Conservation (phyloP, 2,888 invertebrate species). For the Latheticus oryzae region DNA sequence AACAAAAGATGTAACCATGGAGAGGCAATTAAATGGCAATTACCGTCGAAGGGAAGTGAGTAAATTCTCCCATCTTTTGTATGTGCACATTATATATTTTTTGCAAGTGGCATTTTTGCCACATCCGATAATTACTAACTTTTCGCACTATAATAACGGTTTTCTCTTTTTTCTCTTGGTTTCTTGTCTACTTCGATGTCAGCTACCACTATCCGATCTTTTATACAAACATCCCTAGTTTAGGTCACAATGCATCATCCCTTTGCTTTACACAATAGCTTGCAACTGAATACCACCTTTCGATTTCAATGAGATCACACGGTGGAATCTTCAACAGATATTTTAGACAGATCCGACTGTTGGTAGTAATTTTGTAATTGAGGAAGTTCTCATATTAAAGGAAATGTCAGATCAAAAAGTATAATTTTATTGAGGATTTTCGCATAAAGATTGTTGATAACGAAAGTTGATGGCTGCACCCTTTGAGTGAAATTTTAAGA, state of each 20-base stretch:
- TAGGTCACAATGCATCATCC: slow-evolving; percentile 46
- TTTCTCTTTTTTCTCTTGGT: slow-evolving; percentile 40
- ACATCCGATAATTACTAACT: slow-evolving; percentile 42
- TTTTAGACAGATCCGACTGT: slow-evolving; percentile 2
- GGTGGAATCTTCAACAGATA: slow-evolving; percentile 12
- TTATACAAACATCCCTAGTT: slow-evolving; percentile 49
- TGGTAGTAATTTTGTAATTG: slow-evolving; percentile 1
- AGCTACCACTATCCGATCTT: slow-evolving; percentile 45
- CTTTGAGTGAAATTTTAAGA: slow-evolving; percentile 45
- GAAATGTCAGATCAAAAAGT: slow-evolving; percentile 1
- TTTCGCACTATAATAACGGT: slow-evolving; percentile 45
- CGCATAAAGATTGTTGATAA: slow-evolving; percentile 1
- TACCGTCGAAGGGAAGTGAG: slow-evolving; percentile 27
- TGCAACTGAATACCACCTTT: slow-evolving; percentile 40
- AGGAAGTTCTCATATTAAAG: slow-evolving; percentile 2
- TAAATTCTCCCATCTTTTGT: slow-evolving; percentile 33
- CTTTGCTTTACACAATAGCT: slow-evolving; percentile 35
- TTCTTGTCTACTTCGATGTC: too few relatives aligned
- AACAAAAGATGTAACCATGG: slow-evolving; percentile 36
- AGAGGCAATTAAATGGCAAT: slow-evolving; percentile 35
- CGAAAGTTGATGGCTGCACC: slow-evolving; percentile 20
- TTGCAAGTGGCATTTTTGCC: slow-evolving; percentile 13
- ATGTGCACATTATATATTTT: slow-evolving; percentile 21
- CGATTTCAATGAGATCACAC: slow-evolving; percentile 29
- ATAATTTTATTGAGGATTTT: neutral